phyloP scores from a whole-genome alignment of 2,113 vertebrate species.

The Sula dactylatra region DNA sequence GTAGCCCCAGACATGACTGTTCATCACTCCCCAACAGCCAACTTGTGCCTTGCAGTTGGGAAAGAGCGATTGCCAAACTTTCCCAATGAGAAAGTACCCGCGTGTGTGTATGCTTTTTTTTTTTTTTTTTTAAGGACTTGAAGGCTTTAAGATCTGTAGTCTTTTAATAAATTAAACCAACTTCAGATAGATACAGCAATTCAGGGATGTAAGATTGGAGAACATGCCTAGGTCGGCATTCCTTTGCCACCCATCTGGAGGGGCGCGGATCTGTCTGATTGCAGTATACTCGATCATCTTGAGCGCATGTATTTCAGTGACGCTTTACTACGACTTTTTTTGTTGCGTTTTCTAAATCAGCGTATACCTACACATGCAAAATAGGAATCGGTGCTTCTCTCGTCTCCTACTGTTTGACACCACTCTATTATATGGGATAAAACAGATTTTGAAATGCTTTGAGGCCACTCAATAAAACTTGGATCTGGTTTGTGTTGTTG shows the following conservation, averaged over 20 bases:
- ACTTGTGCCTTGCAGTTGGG: background rate
- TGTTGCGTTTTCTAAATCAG: background rate
- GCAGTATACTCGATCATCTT: background rate
- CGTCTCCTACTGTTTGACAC: background rate
- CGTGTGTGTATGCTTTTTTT: rapidly evolving
- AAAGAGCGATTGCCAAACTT: background rate
- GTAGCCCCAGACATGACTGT: rapidly evolving
- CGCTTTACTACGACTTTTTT: background rate
- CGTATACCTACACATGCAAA: background rate
- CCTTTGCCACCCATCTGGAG: background rate
- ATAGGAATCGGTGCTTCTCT: background rate
- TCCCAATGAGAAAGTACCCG: rapidly evolving
- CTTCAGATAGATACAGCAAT: background rate
- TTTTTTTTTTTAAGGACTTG: background rate
- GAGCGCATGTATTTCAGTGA: background rate
- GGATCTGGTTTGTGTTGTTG: background rate
- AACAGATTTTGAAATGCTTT: background rate
- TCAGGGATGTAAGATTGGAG: background rate
- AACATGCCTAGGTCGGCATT: background rate
- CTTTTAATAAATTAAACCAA: background rate
- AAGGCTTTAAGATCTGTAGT: background rate
- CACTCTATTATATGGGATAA: background rate
- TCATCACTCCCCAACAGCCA: background rate
- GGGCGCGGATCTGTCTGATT: rapidly evolving
- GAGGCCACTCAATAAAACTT: background rate